Percentiles rank a stretch among this genome's conserved stretches.
Evolutionary conservation across 2,888 invertebrate species (phyloP).

Genomic region (Dryomyza anilis): DNA sequence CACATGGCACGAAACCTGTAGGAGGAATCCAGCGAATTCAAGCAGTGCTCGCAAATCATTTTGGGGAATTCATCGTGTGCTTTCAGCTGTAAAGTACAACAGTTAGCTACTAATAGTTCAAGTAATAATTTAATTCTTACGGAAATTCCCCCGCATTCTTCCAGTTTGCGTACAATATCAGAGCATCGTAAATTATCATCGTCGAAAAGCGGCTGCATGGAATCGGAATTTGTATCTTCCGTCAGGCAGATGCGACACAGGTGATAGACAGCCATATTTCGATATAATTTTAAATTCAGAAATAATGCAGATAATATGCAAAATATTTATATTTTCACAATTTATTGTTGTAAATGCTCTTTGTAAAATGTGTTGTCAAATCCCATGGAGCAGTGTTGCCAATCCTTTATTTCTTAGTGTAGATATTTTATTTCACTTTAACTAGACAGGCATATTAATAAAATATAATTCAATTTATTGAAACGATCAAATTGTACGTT

Average conservation of each 20-base stretch:
- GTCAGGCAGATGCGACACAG: conserved; percentile 54
- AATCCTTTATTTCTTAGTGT: no score
- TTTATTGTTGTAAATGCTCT: no score
- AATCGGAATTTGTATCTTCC: conserved; percentile 42
- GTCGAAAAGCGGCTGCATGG: conserved; percentile 47
- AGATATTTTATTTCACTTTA: no score
- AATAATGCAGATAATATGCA: no score
- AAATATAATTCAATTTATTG: no score
- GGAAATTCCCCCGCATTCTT: conserved; percentile 54
- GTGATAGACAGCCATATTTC: conserved; percentile 48
- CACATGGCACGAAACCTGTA: conserved; percentile 53
- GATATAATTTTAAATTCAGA: no score
- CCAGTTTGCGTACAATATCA: conserved; percentile 50
- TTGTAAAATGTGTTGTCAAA: no score
- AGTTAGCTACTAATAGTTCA: background rate
- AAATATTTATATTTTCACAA: no score
- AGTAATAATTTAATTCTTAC: conserved; percentile 34
- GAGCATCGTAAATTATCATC: conserved; percentile 41
- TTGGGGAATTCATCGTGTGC: conserved; percentile 53
- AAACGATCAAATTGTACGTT: no score
- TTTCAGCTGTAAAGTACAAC: conserved; percentile 41
- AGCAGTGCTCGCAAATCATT: conserved; percentile 52
- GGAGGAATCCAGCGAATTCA: conserved; percentile 46
- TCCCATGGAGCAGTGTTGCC: no score
- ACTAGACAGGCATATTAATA: no score